These are phyloP conservation scores for Hypomecis punctinalis DNA, from an alignment of 2,888 invertebrate genomes.

Conservation along the genomic window DNA sequence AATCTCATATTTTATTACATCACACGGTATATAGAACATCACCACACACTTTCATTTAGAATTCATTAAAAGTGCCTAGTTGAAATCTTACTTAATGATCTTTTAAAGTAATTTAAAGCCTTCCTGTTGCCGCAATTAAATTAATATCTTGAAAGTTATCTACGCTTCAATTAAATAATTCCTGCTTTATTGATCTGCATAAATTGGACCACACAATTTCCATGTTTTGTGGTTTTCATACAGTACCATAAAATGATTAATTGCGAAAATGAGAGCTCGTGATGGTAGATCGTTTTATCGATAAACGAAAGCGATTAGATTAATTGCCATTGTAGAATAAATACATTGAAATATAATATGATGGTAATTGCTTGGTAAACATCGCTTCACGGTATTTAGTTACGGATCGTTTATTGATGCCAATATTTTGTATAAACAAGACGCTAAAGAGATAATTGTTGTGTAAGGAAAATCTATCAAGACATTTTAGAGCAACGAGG, in stretches of 20 bases:
- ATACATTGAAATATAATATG: slow-evolving; percentile 16
- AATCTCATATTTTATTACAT: too few species aligned
- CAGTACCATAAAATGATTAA: slow-evolving; percentile 11
- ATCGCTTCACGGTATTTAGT: slow-evolving; percentile 30
- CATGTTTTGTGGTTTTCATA: slow-evolving; percentile 57
- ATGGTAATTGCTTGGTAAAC: slow-evolving; percentile 31
- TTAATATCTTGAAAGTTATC: background rate
- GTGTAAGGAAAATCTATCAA: background rate
- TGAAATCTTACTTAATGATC: background rate
- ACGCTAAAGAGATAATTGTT: slow-evolving; percentile 9
- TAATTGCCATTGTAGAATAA: slow-evolving; percentile 19
- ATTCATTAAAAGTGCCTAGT: too few species aligned
- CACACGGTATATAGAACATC: too few species aligned
- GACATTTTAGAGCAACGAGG: too few species aligned
- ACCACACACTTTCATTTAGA: too few species aligned
- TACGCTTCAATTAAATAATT: background rate
- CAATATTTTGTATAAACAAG: slow-evolving; percentile 4
- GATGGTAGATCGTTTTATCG: slow-evolving; percentile 12
- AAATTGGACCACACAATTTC: slow-evolving; percentile 53
- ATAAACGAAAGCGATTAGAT: slow-evolving; percentile 19
- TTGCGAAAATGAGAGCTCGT: slow-evolving; percentile 23
- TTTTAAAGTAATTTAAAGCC: background rate
- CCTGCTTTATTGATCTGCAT: background rate
- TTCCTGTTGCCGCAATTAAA: background rate
- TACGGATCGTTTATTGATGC: slow-evolving; percentile 23